Conservation (phyloP, 2,797 vertebrate genomes). For the Tokudaia tokunoshimensis region DNA sequence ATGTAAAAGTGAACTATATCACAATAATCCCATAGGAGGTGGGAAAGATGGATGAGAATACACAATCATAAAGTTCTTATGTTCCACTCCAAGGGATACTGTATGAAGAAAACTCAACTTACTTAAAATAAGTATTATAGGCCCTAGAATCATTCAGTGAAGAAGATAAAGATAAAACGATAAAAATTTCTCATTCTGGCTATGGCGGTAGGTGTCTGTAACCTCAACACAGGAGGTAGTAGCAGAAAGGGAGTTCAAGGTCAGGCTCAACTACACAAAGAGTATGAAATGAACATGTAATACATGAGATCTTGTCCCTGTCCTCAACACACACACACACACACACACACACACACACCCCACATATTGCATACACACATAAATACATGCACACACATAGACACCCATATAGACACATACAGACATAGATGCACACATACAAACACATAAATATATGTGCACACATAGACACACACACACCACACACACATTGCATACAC, state of each 20-base stretch:
- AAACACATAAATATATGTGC: neutral
- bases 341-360: neutral
- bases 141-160: neutral
- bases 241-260: neutral
- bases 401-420: neutral
- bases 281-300: neutral
- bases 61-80: neutral
- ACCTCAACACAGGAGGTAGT: neutral
- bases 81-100: neutral
- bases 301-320: neutral
- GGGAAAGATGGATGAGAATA: neutral
- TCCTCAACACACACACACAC: neutral
- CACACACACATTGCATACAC: too few species aligned
- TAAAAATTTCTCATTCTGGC: neutral
- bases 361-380: neutral
- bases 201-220: neutral
- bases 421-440: neutral
- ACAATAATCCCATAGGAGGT: neutral
- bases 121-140: constrained; percentile 46
- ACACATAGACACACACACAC: neutral
- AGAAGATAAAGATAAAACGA: constrained; percentile 20
- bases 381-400: neutral
- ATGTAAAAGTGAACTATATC: constrained; percentile 41
- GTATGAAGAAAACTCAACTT: constrained; percentile 20
- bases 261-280: neutral